Base-by-base conservation (phyloP, 2,888 invertebrate species). In the Eupeodes latifasciatus region DNA sequence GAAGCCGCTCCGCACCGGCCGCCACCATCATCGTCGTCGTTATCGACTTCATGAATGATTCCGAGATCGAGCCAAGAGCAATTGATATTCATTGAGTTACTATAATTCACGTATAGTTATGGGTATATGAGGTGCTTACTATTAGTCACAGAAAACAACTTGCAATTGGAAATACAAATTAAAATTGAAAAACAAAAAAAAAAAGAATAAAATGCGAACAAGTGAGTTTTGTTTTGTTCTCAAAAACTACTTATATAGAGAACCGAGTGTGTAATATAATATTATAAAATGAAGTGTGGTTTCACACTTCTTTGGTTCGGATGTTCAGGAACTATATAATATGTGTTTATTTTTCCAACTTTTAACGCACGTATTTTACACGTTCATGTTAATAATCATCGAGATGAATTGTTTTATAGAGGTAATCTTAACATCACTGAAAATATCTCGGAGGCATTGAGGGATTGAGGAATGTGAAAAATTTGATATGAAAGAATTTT, bases 31-130 rank as follows among this genome's bases (percentile, higher is more conserved):
- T 9, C 14, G 9, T 16, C n/a, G 51, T 9, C 71, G n/a, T 14
- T 27, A 53, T 16, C 19, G 36, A 66, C 51, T 80, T 57, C 61
- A 77, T 83, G 76, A 78, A 85, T 81, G 85, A 66, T 61, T 53
- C 67, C 40, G 44, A 61, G 57, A 72, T 47, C 44, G 14, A 72
- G 72, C 72, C 59, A 59, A 64, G 67, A 72, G 72, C 44, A 74
- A 67, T 85, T 67, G 53, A 36, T 69, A 69, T 77, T 85, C 85
- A 85, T 82, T 64, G 62, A 79, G 79, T 75, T 53, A 82, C 59
- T 69, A 77, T 27, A 6, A 19, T 27, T 47, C 40, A 47, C 44
- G 5, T 6, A 19, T 66, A 76, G 49, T 19, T 81, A 66, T 19
- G 40, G 14, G 47, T 27, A 40, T 47, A 16, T 62, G 40, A 57